Evolutionary conservation across 2,888 invertebrate genomes (phyloP), one percentile per base, ranked within the genome.

Genomic region (Morpho deidamia): DNA sequence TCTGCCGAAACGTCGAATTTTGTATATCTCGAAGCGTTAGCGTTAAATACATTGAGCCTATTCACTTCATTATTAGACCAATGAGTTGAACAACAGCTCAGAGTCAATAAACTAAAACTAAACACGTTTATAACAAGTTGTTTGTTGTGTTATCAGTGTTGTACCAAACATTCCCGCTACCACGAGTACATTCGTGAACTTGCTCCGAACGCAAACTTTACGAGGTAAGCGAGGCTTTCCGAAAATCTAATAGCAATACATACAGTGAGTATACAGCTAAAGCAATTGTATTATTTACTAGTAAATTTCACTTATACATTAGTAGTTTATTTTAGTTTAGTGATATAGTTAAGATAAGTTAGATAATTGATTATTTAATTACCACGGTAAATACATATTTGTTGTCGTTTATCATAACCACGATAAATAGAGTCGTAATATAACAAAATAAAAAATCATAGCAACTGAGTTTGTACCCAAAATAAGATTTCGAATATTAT

Each of bases 101-200:
- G 73, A 76, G 86, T 83, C 85, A 87, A 49, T 49, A 86, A 87
- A 85, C 87, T 87, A 84, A 87, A 87, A 87, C 87, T 87, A 85
- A 88, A 87, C 85, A 86, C 84, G 88, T 88, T 87, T 84, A 87
- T 86, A 88, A 88, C 88, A 86, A 89, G 85, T 87, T 88, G 87
- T 86, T 85, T 86, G 87, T 87, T 84, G 82, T 84, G 85, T 88
- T 89, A 89, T 89, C 88, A 87, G 86, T 77, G 76, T 69, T 78
- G 78, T 76, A 78, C 87, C 86, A 86, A 87, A 78, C 85, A 82
- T 76, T 81, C 78, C 77, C 79, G 66, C 79, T 74, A 82, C 76
- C 23, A 23, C 23, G 23, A 23, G 23, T 79, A 75, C 81, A 78
- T 78, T 80, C 80, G 68, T 81, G 76, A 88, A 88, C 86, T 88